A percentile compares a stretch with the other conserved stretches of the same genome.
These are phyloP conservation scores for Temnothorax nylanderi DNA, from an alignment of 1,140 invertebrate species.

Conservation along the genomic window DNA sequence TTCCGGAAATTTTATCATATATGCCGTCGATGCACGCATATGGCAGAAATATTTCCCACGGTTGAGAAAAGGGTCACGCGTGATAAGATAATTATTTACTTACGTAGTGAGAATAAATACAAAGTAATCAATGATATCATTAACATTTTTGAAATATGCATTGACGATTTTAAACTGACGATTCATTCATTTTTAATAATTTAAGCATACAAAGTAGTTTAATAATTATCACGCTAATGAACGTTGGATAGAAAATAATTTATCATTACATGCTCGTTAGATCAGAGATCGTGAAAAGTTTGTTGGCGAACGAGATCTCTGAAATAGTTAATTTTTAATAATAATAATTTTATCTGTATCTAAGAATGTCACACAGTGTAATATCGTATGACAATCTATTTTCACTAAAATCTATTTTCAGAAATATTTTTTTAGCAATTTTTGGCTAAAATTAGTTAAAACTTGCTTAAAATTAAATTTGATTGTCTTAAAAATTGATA, in stretches of 20 bases:
- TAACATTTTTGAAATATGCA: background rate
- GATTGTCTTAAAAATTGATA: background rate
- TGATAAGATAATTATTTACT: conserved; percentile 56
- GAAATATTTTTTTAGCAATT: background rate
- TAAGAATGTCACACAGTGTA: background rate
- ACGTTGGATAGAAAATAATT: background rate
- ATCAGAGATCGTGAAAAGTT: background rate
- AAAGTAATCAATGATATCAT: conserved; percentile 33
- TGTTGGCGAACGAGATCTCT: background rate
- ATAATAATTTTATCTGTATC: background rate
- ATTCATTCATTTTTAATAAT: background rate
- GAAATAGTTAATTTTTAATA: background rate
- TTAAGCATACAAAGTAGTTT: background rate
- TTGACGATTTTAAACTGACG: background rate
- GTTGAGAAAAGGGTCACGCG: background rate
- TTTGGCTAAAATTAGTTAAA: background rate
- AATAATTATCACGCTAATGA: background rate
- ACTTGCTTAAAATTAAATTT: background rate
- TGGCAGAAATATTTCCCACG: conserved; percentile 32
- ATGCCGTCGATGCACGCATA: background rate
- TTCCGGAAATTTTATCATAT: conserved; percentile 2
- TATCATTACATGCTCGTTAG: background rate
- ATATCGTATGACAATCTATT: background rate
- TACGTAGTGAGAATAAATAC: background rate
- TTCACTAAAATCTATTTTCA: background rate